A percentile compares a stretch with the other conserved stretches of the same genome.
phyloP scores from a whole-genome alignment of 30 jellyfish, hydroid and myxozoan genomes.

The Aurelia sp. region DNA sequence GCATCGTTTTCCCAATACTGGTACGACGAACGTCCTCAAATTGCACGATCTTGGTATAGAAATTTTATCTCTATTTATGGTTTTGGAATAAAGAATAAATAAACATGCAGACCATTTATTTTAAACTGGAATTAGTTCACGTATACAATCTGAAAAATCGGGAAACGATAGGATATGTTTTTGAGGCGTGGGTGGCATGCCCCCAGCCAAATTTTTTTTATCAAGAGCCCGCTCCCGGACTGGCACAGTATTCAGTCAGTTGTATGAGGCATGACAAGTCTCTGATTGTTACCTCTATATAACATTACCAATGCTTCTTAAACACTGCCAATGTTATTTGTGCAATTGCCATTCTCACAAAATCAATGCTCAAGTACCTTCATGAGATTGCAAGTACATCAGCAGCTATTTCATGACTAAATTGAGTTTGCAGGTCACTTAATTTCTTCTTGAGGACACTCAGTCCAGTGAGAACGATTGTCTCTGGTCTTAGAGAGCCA shows the following conservation, averaged over 20 bases:
- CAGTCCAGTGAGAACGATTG: conserved; percentile 83
- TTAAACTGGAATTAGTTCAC: too few species aligned
- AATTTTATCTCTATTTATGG: too few species aligned
- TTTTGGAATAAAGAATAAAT: too few species aligned
- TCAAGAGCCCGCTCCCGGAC: not conserved
- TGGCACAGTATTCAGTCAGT: not conserved
- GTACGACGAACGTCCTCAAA: too few species aligned
- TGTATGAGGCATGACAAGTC: not conserved
- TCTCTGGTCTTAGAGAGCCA: conserved; percentile 92
- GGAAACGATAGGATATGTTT: too few species aligned
- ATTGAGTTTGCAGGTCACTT: conserved; percentile 90
- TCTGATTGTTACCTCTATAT: not conserved
- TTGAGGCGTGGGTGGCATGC: too few species aligned
- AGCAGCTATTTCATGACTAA: conserved; percentile 98
- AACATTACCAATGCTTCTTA: not conserved
- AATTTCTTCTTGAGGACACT: conserved; percentile 85
- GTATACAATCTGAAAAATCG: too few species aligned
- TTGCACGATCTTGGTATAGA: too few species aligned
- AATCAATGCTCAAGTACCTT: not conserved
- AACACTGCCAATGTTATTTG: not conserved
- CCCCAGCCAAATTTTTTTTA: not conserved
- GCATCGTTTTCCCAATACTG: too few species aligned
- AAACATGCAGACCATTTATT: too few species aligned
- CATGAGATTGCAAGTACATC: conserved; percentile 91
- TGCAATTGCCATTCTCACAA: not conserved